Base-by-base conservation (phyloP, 1,140 invertebrate genomes). In the Halesus radiatus region DNA sequence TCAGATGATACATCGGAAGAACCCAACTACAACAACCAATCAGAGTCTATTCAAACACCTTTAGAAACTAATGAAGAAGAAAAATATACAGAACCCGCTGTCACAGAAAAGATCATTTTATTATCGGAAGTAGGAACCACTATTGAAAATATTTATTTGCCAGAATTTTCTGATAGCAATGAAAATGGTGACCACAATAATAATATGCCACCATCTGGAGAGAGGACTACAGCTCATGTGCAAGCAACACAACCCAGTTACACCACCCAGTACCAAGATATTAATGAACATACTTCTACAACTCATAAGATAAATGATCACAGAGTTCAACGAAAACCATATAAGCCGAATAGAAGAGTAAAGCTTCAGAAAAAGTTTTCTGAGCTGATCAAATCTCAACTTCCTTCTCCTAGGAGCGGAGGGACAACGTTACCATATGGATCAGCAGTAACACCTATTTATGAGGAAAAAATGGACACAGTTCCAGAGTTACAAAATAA, bases 371-470 rank as follows among this genome's bases (percentile, higher is more conserved):
- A 83, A 62, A 83, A 83, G 68, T 83, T 83, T 78, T 83, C 85
- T 8, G 84, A 86, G 73, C 84, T 86, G 8, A 84, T 86, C 37
- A 86, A 84, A 80, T 84, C 84, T 50, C 87, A 87, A 84, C 32
- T 87, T 62, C 85, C 86, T 37, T 78, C 86, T 29, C 84, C 84
- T 22, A 81, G 85, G n/a, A 60, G 80, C 52, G 60, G 58, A 8
- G 84, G 84, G 50, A 83, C 83, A 8, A 85, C 81, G 8, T 56
- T 85, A 45, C 84, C 85, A 22, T 86, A 86, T 74, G 81, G 22
- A 37, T 18, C 72, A 29, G 16, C 68, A 29, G 15, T 22, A 60
- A 60, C 20, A 60, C 15, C 58, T 26, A 10, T 23, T 45, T 45
- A 45, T 13, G 37, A 45, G 10, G 37, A 45, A 45, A 45, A 45